These are phyloP conservation scores for Nesospiza acunhae DNA, from an alignment of 2,113 vertebrate genomes.

Conservation along the genomic window DNA sequence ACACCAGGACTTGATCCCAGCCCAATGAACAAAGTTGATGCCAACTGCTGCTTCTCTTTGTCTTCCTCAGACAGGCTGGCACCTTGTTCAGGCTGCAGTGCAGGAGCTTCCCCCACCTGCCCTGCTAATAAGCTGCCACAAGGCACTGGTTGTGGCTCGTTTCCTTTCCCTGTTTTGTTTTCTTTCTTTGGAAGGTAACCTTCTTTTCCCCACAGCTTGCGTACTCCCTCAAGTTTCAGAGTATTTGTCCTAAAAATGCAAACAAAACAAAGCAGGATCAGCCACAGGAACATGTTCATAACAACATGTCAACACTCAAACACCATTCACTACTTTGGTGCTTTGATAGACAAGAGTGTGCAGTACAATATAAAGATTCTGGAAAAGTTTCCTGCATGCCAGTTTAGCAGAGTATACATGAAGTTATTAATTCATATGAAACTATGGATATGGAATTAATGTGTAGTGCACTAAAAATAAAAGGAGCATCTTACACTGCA, in stretches of 20 bases:
- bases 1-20: slow-evolving; percentile 79
- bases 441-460: background rate
- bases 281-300: accelerated
- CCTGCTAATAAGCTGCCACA: slow-evolving; percentile 57
- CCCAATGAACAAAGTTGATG: slow-evolving; percentile 89
- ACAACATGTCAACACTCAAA: background rate
- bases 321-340: background rate
- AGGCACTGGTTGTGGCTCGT: slow-evolving; percentile 41
- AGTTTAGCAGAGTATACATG: background rate
- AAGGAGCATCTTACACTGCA: background rate
- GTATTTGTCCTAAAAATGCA: slow-evolving; percentile 73
- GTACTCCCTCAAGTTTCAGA: slow-evolving; percentile 88
- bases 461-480: background rate
- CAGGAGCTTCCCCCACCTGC: background rate
- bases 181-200: slow-evolving; percentile 90
- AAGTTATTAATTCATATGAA: background rate
- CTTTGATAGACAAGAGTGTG: background rate
- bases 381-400: background rate
- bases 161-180: slow-evolving; percentile 51
- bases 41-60: slow-evolving; percentile 87
- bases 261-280: background rate
- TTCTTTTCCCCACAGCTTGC: slow-evolving; percentile 91
- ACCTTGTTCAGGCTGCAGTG: slow-evolving; percentile 3
- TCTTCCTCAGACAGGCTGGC: slow-evolving; percentile 68
- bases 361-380: background rate